phyloP scores from a whole-genome alignment of 2,888 invertebrate species.

The Neocrepidodera transversa region DNA sequence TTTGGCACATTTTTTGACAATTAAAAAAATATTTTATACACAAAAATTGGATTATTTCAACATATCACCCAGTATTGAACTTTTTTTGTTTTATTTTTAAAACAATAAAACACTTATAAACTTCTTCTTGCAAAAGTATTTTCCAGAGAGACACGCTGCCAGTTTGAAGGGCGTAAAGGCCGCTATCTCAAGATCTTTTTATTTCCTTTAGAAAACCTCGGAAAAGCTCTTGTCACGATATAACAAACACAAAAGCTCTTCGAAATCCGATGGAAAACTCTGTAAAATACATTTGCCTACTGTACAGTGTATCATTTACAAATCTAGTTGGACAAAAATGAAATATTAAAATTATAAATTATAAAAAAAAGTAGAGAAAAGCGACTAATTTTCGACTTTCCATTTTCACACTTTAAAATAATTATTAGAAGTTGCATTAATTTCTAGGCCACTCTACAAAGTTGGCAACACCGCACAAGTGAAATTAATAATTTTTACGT shows the following conservation, averaged over 20 bases:
- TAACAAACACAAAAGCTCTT: conserved; percentile 18
- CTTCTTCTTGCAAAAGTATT: conserved; percentile 9
- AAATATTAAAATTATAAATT: background rate
- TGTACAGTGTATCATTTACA: background rate
- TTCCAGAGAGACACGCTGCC: background rate
- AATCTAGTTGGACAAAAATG: background rate
- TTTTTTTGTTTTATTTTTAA: background rate
- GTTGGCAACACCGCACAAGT: too few relatives aligned
- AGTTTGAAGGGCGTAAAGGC: background rate
- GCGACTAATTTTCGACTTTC: background rate
- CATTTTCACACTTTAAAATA: too few relatives aligned
- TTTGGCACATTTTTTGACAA: too few relatives aligned
- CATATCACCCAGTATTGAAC: too few relatives aligned
- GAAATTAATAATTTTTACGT: too few relatives aligned
- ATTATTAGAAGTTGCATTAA: too few relatives aligned
- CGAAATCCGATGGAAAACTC: conserved; percentile 21
- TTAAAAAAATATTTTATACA: too few relatives aligned
- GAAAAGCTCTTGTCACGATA: conserved; percentile 13
- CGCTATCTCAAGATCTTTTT: conserved; percentile 17
- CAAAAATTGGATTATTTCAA: too few relatives aligned
- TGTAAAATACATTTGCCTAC: conserved; percentile 27
- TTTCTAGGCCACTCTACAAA: too few relatives aligned
- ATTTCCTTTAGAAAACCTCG: conserved; percentile 15
- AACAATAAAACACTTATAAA: background rate
- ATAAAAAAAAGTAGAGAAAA: too few relatives aligned